Evolutionary conservation across 2,113 vertebrate species (phyloP), one percentile per base, ranked within the genome.

Genomic region (Prunella fulvescens): DNA sequence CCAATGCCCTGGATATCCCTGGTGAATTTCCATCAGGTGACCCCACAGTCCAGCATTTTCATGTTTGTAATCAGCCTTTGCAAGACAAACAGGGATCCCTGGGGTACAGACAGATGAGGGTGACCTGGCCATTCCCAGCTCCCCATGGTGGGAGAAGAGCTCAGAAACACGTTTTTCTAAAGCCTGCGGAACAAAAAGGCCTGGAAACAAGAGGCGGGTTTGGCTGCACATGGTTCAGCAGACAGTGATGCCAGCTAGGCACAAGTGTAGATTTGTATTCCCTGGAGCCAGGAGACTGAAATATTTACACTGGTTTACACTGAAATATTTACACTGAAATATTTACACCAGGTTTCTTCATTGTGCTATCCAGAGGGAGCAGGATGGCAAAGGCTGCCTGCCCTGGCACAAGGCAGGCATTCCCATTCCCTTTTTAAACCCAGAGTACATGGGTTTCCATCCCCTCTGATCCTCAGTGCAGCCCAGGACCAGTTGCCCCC

Each of bases 311-410:
- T 91, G 11, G 67, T 83, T 72, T 72, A 62, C 67, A 92, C 91
- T 94, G 19, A 96, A 97, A 94, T 92, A 97, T 62, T 83, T 83
- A 72, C 67, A 92, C 93, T 91, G 19, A 96, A 97, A 94, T 93
- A 97, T 96, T 97, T 95, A 94, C 54, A 12, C 82, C 96, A 83
- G 86, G 91, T 95, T 97, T 93, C 95, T 92, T 83, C 50, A 81
- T 37, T 42, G 11, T 66, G 69, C 54, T 90, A 72, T 93, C 94
- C 92, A 57, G 42, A 93, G 94, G 89, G 91, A 95, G 89, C 10
- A 14, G 72, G 84, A 70, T 92, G 94, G 95, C 3, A 12, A 97
- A 97, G 84, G 33, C 88, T 94, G 92, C 67, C 39, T 40, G 42
- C 20, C 48, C 77, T n/a, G 7, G 64, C 39, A 60, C 57, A 81